Percentiles rank a stretch among this genome's conserved stretches.
Conservation (phyloP, 1,140 invertebrate genomes). For the Mylabris phalerata region DNA sequence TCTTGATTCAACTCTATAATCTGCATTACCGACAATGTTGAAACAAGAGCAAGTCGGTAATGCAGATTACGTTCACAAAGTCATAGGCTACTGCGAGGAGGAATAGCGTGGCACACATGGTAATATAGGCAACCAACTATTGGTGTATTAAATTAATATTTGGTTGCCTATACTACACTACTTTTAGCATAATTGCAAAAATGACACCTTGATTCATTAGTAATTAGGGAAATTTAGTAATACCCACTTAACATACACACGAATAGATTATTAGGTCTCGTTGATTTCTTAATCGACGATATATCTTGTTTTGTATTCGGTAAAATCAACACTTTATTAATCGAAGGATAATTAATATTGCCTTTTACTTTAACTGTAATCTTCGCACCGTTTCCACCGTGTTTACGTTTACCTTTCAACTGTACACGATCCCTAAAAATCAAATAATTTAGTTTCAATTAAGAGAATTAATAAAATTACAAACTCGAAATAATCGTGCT, state of each 20-base stretch:
- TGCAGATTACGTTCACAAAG: too few relatives aligned
- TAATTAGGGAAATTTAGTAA: not conserved
- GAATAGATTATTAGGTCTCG: constrained; percentile 34
- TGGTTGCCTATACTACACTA: too few relatives aligned
- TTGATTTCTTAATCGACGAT: constrained; percentile 40
- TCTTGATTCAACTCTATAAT: too few relatives aligned
- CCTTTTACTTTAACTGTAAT: constrained; percentile 32
- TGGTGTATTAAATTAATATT: too few relatives aligned
- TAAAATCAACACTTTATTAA: constrained; percentile 41
- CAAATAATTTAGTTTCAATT: not conserved
- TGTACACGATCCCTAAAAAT: constrained; percentile 35
- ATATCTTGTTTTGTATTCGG: constrained; percentile 52
- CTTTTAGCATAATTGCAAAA: too few relatives aligned
- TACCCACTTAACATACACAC: constrained; percentile 36
- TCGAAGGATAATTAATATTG: constrained; percentile 31
- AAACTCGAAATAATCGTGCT: constrained; percentile 75
- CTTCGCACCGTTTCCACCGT: constrained; percentile 28
- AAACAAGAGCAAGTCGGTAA: too few relatives aligned
- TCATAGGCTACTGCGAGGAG: too few relatives aligned
- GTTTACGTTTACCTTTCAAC: constrained; percentile 26
- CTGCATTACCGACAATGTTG: too few relatives aligned
- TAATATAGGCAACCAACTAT: too few relatives aligned
- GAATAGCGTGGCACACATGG: too few relatives aligned
- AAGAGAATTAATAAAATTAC: not conserved
- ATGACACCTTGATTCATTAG: too few relatives aligned